Base-by-base conservation (phyloP, 2,797 vertebrate genomes). In the Buceros bicornis region DNA sequence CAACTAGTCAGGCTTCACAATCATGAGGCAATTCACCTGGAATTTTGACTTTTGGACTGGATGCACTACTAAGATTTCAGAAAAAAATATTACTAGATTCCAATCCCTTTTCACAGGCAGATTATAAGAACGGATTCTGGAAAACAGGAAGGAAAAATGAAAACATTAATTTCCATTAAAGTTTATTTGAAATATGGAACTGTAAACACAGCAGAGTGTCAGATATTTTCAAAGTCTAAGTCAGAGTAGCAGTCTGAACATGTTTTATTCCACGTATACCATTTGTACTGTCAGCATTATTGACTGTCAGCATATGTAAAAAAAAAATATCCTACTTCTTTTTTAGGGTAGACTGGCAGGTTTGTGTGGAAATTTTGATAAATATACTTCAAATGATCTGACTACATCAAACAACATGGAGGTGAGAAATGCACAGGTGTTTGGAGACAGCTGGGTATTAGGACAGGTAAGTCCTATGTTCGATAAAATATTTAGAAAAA, bases 321-420 rank as follows among this genome's bases (percentile, higher is more conserved):
- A 51, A 51, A 71, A 25, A 72, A 7, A 16, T 28, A 69, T 64
- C 69, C 18, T 89, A 8, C 65, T 95, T 92, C 43, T 83, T 47
- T 82, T 97, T 70, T 77, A 99, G 99, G 98, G 98, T 70, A 99
- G 98, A 93, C 97, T 99, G 72, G 97, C 98, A 95, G 99, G 99
- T 67, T 97, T 99, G 74, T 99, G 99, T 98, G 99, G 99, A 89
- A 99, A 99, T 95, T 99, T 99, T 98, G 99, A 99, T 97, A 99
- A 99, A 91, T 99, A 99, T 87, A 99, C 99, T 84, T 99, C 99
- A 92, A 99, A 99, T 92, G 99, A 99, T 93, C 98, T 99, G 98
- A 99, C 99, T 82, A 99, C 99, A 65, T 99, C 99, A 53, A 99
- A 99, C 96, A 99, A 99, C 97, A 98, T 99, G 98, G 99, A 99